phyloP scores from a whole-genome alignment of 2,797 vertebrate species.

The Chanos chanos region DNA sequence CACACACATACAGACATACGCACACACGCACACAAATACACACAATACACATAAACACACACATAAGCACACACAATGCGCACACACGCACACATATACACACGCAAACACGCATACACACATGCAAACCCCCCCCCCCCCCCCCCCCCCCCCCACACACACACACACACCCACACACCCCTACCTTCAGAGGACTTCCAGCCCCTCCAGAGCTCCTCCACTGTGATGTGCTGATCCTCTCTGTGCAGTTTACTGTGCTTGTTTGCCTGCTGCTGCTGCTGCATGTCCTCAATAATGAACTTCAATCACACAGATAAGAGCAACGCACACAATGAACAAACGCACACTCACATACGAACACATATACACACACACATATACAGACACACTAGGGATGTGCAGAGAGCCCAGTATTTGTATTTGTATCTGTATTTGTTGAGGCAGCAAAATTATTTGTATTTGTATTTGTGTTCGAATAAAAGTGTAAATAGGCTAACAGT shows the following conservation, averaged over 20 bases:
- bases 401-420: neutral
- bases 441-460: too few species aligned
- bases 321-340: neutral
- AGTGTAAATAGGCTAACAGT: too few species aligned
- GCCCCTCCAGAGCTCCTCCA: conserved; percentile 93
- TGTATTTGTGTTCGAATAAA: too few species aligned
- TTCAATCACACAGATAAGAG: conserved; percentile 45
- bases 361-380: neutral
- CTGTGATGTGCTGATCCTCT: conserved; percentile 97
- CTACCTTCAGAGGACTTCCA: conserved; percentile 96
- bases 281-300: conserved; percentile 98
- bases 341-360: neutral
- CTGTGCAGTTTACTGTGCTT: conserved; percentile 92
- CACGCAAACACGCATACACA: neutral
- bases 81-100: neutral
- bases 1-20: neutral
- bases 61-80: conserved; percentile 10
- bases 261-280: conserved; percentile 87
- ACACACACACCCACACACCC: neutral
- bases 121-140: too few species aligned
- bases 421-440: neutral
- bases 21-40: neutral
- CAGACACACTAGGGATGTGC: neutral
- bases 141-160: conserved; percentile 1
- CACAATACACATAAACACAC: neutral